Base-by-base conservation (phyloP, 1,140 invertebrate genomes). In the Listronotus oregonensis region DNA sequence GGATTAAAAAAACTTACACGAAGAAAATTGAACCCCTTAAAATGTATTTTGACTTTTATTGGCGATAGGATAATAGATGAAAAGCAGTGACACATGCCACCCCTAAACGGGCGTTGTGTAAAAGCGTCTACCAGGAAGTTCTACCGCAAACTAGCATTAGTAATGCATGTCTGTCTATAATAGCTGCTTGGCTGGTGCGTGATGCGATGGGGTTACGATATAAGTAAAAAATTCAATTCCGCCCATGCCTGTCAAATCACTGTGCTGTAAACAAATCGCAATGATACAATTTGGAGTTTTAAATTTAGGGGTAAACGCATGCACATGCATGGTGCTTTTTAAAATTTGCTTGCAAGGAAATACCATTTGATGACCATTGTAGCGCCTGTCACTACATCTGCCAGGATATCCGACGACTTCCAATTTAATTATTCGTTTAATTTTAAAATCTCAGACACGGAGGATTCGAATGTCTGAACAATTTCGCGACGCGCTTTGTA, bases 251-350 rank as follows among this genome's bases (percentile, higher is more conserved):
- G 68, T 69, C 68, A 70, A 66, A 46, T 54, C 71, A 75, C 49
- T 75, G 64, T 73, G 51, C 64, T 72, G 73, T 75, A 71, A 75
- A 73, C 59, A 75, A 73, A 73, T 72, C 64, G 65, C 70, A 75
- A 73, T 73, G 73, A 75, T 72, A 70, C 60, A 71, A 69, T 74
- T 74, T 74, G 66, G 67, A 71, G 69, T 74, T 74, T 74, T 68
- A 73, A 74, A 71, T 70, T 71, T 69, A 50, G 54, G 71, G 71
- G 64, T 58, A 58, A 65, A n/a, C n/a, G 71, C 37, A 49, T 15
- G 67, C 44, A 56, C 67, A 59, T 57, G 69, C 49, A 37, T 51
- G 60, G 56, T 43, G 60, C 44, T 51, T 64, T 66, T 70, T 69
- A 70, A 69, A 72, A 74, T 42, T 73, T 62, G 66, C 56, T 68